A percentile compares a stretch with the other conserved stretches of the same genome.
phyloP scores from a whole-genome alignment of 1,140 invertebrate species.

The Planococcus citri region DNA sequence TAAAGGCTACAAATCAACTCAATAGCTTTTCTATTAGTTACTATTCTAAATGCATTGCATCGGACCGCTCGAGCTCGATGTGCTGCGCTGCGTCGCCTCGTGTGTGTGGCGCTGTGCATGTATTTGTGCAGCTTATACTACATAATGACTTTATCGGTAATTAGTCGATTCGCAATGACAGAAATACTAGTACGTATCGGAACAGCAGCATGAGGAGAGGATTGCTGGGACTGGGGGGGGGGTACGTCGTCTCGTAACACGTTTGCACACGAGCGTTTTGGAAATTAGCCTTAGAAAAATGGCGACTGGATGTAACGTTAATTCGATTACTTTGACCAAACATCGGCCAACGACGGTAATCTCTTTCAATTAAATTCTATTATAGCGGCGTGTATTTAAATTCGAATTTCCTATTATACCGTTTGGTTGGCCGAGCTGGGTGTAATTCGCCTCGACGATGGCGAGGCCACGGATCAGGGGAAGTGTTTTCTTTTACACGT shows the following conservation, averaged over 20 bases:
- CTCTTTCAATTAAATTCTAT: conserved; percentile 8
- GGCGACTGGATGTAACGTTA: background rate
- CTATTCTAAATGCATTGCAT: background rate
- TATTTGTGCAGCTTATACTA: background rate
- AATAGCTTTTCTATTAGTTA: background rate
- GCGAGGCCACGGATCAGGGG: too few relatives aligned
- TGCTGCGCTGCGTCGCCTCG: too few relatives aligned
- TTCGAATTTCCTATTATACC: background rate
- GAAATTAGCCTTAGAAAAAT: background rate
- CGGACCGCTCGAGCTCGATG: too few relatives aligned
- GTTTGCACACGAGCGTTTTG: too few relatives aligned
- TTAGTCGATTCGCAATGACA: background rate
- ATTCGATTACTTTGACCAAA: background rate
- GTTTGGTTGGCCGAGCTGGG: too few relatives aligned
- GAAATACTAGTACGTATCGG: background rate
- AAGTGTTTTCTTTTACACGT: too few relatives aligned
- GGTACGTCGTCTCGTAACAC: background rate
- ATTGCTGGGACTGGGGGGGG: background rate
- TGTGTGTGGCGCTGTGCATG: too few relatives aligned
- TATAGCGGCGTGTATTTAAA: background rate
- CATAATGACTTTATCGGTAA: background rate
- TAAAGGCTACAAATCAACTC: conserved; percentile 7
- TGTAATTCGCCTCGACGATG: too few relatives aligned
- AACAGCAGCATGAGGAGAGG: background rate
- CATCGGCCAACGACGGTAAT: background rate